A percentile compares a stretch with the other conserved stretches of the same genome.
phyloP scores from a whole-genome alignment of 2,888 invertebrate species.

The Cataglyphis livida region DNA sequence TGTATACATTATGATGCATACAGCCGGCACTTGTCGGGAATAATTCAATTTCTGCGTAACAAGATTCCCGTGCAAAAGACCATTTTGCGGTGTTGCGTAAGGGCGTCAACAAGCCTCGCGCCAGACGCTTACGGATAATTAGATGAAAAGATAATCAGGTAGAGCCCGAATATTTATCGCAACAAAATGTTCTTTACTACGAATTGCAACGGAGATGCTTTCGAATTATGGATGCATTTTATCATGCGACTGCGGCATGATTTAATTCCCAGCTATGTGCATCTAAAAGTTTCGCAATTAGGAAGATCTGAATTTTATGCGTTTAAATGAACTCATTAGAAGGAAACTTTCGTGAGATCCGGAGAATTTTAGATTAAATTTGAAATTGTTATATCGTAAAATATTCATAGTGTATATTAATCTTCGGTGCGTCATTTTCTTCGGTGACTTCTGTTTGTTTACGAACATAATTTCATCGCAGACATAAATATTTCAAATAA shows the following conservation, averaged over 20 bases:
- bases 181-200: constrained; percentile 19
- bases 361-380: constrained; percentile 51
- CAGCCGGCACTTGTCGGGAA: constrained; percentile 3
- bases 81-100: background rate
- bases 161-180: constrained; percentile 10
- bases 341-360: constrained; percentile 16
- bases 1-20: background rate
- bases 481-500: background rate
- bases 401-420: constrained; percentile 43
- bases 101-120: background rate
- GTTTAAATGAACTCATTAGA: constrained; percentile 56
- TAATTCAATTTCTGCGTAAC: constrained; percentile 37
- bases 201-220: constrained; percentile 34
- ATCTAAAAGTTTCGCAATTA: constrained; percentile 48
- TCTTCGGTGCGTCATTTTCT: constrained; percentile 27
- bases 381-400: constrained; percentile 41
- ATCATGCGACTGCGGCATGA: constrained; percentile 35
- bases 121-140: constrained; percentile 18
- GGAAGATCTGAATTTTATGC: constrained; percentile 55
- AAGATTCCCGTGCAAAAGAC: background rate
- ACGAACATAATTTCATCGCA: background rate
- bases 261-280: constrained; percentile 49
- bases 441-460: constrained; percentile 13
- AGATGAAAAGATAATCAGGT: constrained; percentile 28
- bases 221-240: constrained; percentile 48